Percentiles rank a stretch among this genome's conserved stretches.
Conservation (phyloP, 1,140 invertebrate genomes). For the Melipona quadrifasciata region DNA sequence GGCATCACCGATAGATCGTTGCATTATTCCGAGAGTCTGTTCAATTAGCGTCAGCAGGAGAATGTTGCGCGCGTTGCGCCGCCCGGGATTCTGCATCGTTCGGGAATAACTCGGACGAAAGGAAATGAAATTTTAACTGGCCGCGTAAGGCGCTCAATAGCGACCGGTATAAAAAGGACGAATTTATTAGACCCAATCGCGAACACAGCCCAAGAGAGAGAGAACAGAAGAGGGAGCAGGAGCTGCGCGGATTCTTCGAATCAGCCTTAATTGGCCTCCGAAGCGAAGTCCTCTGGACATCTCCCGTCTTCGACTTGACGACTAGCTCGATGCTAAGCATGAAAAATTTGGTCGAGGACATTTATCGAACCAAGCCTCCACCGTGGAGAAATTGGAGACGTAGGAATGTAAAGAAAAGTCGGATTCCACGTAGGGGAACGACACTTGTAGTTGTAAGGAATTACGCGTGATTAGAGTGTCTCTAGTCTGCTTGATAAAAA, state of each 20-base stretch:
- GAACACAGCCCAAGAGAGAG: background rate
- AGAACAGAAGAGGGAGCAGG: background rate
- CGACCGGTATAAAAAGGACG: background rate
- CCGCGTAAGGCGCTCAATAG: conserved; percentile 7
- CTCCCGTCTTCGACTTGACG: background rate
- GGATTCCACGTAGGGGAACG: too few relatives aligned
- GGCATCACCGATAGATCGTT: conserved; percentile 7
- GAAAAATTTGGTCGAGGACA: background rate
- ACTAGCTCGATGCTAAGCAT: background rate
- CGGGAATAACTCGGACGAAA: conserved; percentile 17
- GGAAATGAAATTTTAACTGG: conserved; percentile 30
- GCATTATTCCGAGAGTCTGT: conserved; percentile 49
- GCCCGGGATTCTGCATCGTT: background rate
- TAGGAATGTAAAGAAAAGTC: too few relatives aligned
- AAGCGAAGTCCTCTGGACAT: background rate
- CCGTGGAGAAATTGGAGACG: background rate
- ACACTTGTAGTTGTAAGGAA: too few relatives aligned
- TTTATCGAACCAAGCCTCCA: too few relatives aligned
- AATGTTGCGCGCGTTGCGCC: conserved; percentile 43
- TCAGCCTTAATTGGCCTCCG: conserved; percentile 35
- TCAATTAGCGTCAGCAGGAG: conserved; percentile 68
- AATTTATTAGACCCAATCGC: conserved; percentile 24
- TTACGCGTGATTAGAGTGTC: too few relatives aligned
- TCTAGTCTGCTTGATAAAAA: too few relatives aligned
- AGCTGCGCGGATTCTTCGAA: background rate